phyloP scores from a whole-genome alignment of 2,888 invertebrate genomes.

The Drosophila mayaguana region DNA sequence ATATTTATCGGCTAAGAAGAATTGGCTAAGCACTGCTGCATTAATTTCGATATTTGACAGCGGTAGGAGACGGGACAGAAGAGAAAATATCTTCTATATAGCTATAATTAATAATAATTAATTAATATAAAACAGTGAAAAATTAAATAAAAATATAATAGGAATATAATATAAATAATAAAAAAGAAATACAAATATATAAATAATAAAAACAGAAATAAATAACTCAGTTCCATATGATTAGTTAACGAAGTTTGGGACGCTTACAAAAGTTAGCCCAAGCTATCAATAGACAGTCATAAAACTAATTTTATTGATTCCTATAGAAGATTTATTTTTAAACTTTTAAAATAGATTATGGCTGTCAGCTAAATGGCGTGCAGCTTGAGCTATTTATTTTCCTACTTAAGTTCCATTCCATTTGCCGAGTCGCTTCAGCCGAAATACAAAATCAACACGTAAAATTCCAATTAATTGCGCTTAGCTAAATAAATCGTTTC shows the following conservation, averaged over 20 bases:
- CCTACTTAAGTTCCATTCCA: slow-evolving; percentile 10
- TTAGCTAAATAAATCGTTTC: slow-evolving; percentile 82
- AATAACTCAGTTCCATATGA: not conserved
- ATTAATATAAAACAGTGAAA: too few relatives aligned
- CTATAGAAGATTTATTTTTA: slow-evolving; percentile 2
- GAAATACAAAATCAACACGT: slow-evolving; percentile 76
- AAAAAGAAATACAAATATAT: too few relatives aligned
- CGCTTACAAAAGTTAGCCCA: not conserved
- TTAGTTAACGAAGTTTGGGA: not conserved
- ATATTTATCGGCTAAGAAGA: slow-evolving; percentile 20
- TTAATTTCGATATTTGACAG: not conserved
- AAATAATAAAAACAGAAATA: too few relatives aligned
- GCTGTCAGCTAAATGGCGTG: slow-evolving; percentile 1
- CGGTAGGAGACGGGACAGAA: too few relatives aligned
- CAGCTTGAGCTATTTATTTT: not conserved
- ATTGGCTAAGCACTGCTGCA: not conserved
- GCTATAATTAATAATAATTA: too few relatives aligned
- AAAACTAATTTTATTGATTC: slow-evolving; percentile 1
- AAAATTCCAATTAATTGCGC: slow-evolving; percentile 81
- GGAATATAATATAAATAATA: too few relatives aligned
- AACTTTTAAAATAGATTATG: slow-evolving; percentile 10
- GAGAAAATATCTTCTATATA: too few relatives aligned
- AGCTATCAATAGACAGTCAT: not conserved
- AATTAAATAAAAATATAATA: too few relatives aligned
- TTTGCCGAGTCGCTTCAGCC: slow-evolving; percentile 21